Conservation (phyloP, 2,797 vertebrate species). For the Sandelia bainsii region DNA sequence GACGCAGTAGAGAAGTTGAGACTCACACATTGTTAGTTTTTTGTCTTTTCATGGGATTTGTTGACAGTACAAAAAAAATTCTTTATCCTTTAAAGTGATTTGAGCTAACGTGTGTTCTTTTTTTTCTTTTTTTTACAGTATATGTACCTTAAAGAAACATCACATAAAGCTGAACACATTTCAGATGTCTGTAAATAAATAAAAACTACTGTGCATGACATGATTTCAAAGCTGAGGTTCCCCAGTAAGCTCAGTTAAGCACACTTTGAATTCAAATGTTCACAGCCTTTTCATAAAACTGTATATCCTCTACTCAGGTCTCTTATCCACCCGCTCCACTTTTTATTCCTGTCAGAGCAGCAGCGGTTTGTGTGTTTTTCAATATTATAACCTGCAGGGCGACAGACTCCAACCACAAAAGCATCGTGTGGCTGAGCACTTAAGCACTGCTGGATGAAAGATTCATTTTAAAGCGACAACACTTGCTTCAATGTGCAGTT, state of each 20-base stretch:
- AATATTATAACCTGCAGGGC: slow-evolving; percentile 12
- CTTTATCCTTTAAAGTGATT: slow-evolving; percentile 6
- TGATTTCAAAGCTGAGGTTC: slow-evolving; percentile 36
- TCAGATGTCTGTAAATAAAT: slow-evolving; percentile 46
- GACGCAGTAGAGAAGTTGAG: background rate
- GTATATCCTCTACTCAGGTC: background rate
- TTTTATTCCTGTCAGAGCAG: slow-evolving; percentile 21
- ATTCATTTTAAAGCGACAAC: slow-evolving; percentile 51
- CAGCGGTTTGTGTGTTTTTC: slow-evolving; percentile 39
- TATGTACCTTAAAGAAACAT: slow-evolving; percentile 34
- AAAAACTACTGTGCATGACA: slow-evolving; percentile 20
- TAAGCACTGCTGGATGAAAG: slow-evolving; percentile 46
- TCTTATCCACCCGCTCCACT: background rate
- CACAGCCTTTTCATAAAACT: slow-evolving; percentile 33
- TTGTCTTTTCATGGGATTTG: slow-evolving; percentile 21
- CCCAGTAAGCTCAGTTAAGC: slow-evolving; percentile 18
- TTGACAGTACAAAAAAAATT: background rate
- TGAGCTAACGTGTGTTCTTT: background rate
- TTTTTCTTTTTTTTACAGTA: slow-evolving; percentile 37
- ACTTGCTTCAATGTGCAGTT: slow-evolving; percentile 49
- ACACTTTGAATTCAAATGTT: slow-evolving; percentile 39
- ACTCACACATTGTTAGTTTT: background rate
- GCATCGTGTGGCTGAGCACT: slow-evolving; percentile 48
- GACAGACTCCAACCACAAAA: slow-evolving; percentile 46
- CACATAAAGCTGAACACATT: slow-evolving; percentile 27